Base-by-base conservation (phyloP, 2,113 vertebrate genomes). In the Epinephelus moara region DNA sequence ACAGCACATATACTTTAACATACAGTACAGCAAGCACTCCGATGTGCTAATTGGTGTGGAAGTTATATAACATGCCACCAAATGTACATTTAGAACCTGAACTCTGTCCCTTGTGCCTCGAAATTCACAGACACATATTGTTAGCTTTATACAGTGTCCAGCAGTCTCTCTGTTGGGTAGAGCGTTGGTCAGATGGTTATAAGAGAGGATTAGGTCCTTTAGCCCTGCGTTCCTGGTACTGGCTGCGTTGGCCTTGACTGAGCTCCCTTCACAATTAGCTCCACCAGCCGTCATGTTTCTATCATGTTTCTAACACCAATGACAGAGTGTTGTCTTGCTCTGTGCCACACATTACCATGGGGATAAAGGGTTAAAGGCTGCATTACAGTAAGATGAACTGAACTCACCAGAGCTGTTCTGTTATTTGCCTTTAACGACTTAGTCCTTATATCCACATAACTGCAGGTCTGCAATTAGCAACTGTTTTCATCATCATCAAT, bases 181-280 rank as follows among this genome's bases (percentile, higher is more conserved):
- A 55, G 60, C 0, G 0, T 76, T 70, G 33, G 55, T 69, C 25
- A 60, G 23, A 64, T 82, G 53, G 81, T 30, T 56, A 45, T 53
- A 61, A 50, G 67, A 70, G 23, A 69, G 50, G 81, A 86, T 88
- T 70, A 85, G 66, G 66, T 23, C 37, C 33, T 86, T 75, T 73
- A 81, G 62, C 68, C 75, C 50, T 70, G 18, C 4, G 23, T 84
- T 87, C 82, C 80, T 82, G 83, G 60, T 81, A 82, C 78, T 55
- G 45, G 70, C 73, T 78, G 66, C 40, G 68, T 60, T 81, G 53
- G 61, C 62, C 74, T 45, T 52, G 14, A 59, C 59, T 82, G 55
- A 87, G 47, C 81, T 66, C n/a, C 61, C 61, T n/a, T 70, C 53
- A 67, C 30, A 70, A 30, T 76, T 13, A 62, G 27, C 47, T 73